Percentiles rank a stretch among this genome's conserved stretches.
Conservation (phyloP, 2,888 invertebrate species). For the Automeris io region DNA sequence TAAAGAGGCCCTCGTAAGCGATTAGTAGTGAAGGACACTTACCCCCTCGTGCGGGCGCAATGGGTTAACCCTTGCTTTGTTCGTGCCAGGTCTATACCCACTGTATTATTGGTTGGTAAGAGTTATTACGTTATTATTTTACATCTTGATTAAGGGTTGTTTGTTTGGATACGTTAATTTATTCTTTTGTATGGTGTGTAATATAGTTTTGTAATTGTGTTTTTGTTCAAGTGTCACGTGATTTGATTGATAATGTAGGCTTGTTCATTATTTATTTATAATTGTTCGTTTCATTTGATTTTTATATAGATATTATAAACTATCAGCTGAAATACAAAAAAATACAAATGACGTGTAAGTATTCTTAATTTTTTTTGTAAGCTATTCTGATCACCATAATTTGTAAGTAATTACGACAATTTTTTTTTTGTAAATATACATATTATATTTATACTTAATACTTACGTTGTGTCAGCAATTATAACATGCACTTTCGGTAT, state of each 20-base stretch:
- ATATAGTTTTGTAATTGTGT: neutral
- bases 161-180: neutral
- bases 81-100: conserved; percentile 37
- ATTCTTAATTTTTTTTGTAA: too few relatives aligned
- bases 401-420: too few relatives aligned
- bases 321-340: too few relatives aligned
- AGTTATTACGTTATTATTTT: conserved; percentile 22
- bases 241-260: neutral
- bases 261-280: neutral
- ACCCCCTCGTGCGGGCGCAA: conserved; percentile 46
- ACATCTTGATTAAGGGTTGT: neutral
- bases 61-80: conserved; percentile 47
- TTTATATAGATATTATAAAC: too few relatives aligned
- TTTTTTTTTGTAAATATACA: too few relatives aligned
- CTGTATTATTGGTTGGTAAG: conserved; percentile 33
- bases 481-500: too few relatives aligned
- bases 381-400: too few relatives aligned
- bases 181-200: neutral
- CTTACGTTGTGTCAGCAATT: too few relatives aligned
- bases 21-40: conserved; percentile 62
- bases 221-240: neutral
- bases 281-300: neutral
- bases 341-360: too few relatives aligned
- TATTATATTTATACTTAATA: too few relatives aligned
- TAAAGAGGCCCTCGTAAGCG: conserved; percentile 56